Base-by-base conservation (phyloP, 64 coral and sea anemone genomes). In the Platygyra sinensis region DNA sequence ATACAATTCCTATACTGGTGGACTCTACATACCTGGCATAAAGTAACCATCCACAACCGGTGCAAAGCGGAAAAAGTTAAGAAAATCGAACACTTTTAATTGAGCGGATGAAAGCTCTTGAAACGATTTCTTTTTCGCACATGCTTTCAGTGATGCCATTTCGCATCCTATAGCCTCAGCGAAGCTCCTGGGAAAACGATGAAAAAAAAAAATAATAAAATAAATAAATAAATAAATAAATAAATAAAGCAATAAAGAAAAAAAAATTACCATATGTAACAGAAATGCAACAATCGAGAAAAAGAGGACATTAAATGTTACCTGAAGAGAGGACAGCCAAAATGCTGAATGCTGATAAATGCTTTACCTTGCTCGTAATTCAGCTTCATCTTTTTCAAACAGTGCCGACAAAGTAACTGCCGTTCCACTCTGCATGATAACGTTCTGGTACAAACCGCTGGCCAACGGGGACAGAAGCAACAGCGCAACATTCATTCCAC, bases 11-110 rank as follows among this genome's bases (percentile, higher is more conserved):
- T 5, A 39, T 39, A 39, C 38, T 39, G 38, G 38, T 39, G 2
- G n/a, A n/a, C n/a, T n/a, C n/a, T n/a, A n/a, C 91, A 72, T 60
- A 93, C 91, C 91, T 72, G 91, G 86, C 51, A 93, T 52, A 73
- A 93, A 80, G 28, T 80, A 59, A 7, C 91, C 91, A 88, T 93
- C 74, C 29, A 93, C 91, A 0, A 93, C 84, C 46, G 91, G 91
- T 30, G 83, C 85, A 62, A 87, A 93, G 0, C 84, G 84, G 16
- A 93, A 86, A 9, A 51, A 25, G 24, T 67, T 38, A 79, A 76
- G 79, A 19, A 24, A 25, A 19, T 75, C 71, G 42, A 72, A 80
- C 13, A 87, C 87, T 60, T 93, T 84, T 36, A 87, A 20, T 57
- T 93, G 91, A 38, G 84, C 91, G 22, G 46, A 38, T 39, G 87